Base-by-base conservation (phyloP, 2,888 invertebrate species). In the Trisateles emortualis region DNA sequence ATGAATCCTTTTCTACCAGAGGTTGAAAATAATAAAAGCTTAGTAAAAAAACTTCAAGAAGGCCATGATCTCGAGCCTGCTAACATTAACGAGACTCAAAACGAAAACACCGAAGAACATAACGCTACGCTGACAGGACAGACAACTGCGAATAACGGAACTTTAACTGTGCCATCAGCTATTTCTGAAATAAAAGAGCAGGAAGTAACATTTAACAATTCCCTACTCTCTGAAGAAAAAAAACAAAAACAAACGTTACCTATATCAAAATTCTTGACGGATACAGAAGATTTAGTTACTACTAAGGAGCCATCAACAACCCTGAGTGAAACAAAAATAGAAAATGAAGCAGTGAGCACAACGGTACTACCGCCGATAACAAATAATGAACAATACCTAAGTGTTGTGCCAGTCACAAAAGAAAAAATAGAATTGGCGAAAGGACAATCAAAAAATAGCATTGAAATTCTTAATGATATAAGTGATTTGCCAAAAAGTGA, bases 1-100 rank as follows among this genome's bases (percentile, higher is more conserved):
- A 95, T 95, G 95, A 95, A 95, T 56, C 95, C 95, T 3, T 95
- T 95, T 74, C 83, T 95, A 67, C 95, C 95, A 5, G 95, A 95
- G 74, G 88, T 94, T 13, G 95, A 95, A 78, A 95, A 93, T 61
- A 93, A 95, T 72, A 94, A 94, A 66, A 93, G 91, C 10, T 87
- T 94, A 26, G 92, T 94, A 1, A 94, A 94, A 72, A 94, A 94
- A 71, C 81, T 95, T n/a, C 94, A 94, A 80, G 93, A 94, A 68
- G 94, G 93, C 1, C 91, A 93, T 68, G 93, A 93, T 60, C 71
- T 93, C 44, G 92, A 93, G 59, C 86, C 86, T 1, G 75, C 68
- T 14, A 91, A 80, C 64, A 61, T 86, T 60, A 93, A 89, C 59
- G 91, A 87, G 73, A 92, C 85, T 44, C 93, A 90, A 79, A 89